Evolutionary conservation across 35 echinoderm and acorn worm species (phyloP).

Genomic region (Lytechinus variegatus): DNA sequence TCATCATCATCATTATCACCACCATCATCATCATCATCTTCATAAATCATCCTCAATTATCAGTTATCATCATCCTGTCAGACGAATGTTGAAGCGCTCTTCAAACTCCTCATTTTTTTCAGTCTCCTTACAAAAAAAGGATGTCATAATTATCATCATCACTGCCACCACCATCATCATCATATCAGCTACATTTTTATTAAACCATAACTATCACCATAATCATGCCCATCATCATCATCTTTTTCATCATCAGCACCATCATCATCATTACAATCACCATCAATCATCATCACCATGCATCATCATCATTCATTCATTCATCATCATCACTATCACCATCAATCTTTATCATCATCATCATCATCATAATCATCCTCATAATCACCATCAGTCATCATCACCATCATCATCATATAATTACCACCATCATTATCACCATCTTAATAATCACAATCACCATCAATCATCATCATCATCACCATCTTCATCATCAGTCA

Average conservation of each 20-base stretch:
- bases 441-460: neutral
- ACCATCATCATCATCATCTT: too few species aligned
- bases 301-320: too few species aligned
- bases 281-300: too few species aligned
- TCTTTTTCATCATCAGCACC: neutral
- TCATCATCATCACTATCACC: neutral
- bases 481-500: neutral
- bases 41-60: too few species aligned
- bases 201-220: neutral
- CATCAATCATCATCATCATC: neutral
- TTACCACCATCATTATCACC: neutral
- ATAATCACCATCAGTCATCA: neutral
- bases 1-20: neutral
- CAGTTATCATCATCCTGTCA: too few species aligned
- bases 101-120: too few species aligned
- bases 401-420: neutral
- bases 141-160: neutral
- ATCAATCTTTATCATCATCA: neutral
- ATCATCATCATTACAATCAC: too few species aligned
- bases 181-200: neutral
- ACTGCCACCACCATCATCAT: neutral
- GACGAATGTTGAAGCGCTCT: too few species aligned
- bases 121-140: too few species aligned
- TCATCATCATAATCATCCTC: neutral
- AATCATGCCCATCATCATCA: neutral